Conservation (phyloP, 2,888 invertebrate genomes). For the Gandaritis pyraliata region DNA sequence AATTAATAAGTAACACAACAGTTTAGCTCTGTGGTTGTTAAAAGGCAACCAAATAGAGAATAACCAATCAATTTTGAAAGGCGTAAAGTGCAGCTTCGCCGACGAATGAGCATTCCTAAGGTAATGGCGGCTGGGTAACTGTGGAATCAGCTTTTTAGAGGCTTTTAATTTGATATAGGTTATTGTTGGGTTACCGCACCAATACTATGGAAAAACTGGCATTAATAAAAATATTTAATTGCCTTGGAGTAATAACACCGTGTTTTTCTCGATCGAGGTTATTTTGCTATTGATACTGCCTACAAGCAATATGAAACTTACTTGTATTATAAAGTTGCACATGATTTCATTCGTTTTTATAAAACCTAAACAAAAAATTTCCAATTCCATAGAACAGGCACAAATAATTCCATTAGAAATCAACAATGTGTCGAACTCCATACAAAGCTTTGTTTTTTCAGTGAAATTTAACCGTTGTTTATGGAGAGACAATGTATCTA, state of each 20-base stretch:
- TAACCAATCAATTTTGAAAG: constrained; percentile 67
- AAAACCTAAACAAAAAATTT: no score
- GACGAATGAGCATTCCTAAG: constrained; percentile 64
- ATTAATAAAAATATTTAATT: not conserved
- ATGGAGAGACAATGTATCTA: constrained; percentile 79
- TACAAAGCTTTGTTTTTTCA: constrained; percentile 53
- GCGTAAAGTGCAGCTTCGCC: constrained; percentile 67
- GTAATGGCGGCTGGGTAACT: constrained; percentile 51
- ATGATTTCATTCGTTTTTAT: no score
- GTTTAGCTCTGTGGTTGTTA: constrained; percentile 60
- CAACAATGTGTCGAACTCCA: constrained; percentile 50
- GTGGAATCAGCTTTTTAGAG: constrained; percentile 51
- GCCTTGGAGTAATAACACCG: constrained; percentile 1
- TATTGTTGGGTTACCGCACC: not conserved
- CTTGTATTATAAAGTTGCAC: no score
- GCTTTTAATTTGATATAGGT: not conserved
- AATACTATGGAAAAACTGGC: not conserved
- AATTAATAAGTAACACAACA: constrained; percentile 64
- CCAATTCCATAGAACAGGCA: not conserved
- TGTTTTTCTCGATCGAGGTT: no score
- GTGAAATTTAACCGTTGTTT: constrained; percentile 75
- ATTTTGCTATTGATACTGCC: no score
- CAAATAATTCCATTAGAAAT: constrained; percentile 7
- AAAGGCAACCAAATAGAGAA: constrained; percentile 62
- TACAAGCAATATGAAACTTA: no score